Percentiles rank a stretch among this genome's conserved stretches.
phyloP scores from a whole-genome alignment of 1,140 invertebrate genomes.

The Hydropsyche tenuis region DNA sequence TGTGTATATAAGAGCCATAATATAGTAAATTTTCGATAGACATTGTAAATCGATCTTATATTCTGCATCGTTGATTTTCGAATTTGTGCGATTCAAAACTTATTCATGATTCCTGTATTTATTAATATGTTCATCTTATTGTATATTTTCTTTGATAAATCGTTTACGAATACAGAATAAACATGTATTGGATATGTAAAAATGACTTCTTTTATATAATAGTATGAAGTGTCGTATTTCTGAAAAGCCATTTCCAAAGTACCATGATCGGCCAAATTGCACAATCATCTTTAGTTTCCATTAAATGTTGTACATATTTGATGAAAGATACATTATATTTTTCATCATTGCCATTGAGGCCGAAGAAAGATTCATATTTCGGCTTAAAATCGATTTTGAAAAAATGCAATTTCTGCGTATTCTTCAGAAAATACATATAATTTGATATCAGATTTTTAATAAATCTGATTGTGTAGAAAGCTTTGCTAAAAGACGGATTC shows the following conservation, averaged over 20 bases:
- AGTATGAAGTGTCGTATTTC: neutral
- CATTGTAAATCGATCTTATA: too few relatives aligned
- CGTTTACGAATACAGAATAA: neutral
- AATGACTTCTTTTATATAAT: neutral
- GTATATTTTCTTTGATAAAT: neutral
- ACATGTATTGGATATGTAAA: neutral
- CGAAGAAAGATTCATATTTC: neutral
- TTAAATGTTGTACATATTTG: neutral
- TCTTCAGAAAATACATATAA: neutral
- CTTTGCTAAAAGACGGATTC: neutral
- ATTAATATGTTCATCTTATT: too few relatives aligned
- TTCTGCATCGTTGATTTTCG: too few relatives aligned
- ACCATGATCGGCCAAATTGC: neutral
- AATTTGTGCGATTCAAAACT: too few relatives aligned
- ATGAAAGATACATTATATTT: neutral
- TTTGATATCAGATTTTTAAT: neutral
- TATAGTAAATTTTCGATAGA: too few relatives aligned
- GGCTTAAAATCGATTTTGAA: neutral
- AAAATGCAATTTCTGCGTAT: neutral
- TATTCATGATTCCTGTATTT: too few relatives aligned
- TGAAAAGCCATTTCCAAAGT: neutral
- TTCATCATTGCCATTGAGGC: neutral
- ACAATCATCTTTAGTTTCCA: neutral
- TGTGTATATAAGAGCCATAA: too few relatives aligned
- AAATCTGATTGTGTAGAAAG: neutral